Evolutionary conservation across 1,140 invertebrate species (phyloP), one percentile per base, ranked within the genome.

Genomic region (Caenorhabditis inopinata): DNA sequence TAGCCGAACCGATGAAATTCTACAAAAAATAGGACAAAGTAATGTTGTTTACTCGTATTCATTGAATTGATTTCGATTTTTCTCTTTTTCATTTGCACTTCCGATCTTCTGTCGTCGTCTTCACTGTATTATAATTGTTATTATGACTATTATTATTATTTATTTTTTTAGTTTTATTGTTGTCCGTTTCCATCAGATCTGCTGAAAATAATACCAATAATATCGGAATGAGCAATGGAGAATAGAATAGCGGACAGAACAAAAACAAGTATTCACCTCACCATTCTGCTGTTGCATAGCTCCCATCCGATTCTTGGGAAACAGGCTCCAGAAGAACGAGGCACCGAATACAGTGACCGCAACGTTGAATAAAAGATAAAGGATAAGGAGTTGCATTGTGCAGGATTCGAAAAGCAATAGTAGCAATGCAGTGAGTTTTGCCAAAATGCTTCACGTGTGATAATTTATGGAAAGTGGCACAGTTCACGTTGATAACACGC

Each of bases 181-280:
- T 68, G 58, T 68, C 58, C 58, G 38, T 2, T 16, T 21, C 38
- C 23, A 38, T 68, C 58, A 68, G 23, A 68, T 68, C 58, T n/a
- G 58, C 58, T 58, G 29, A 58, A 58, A 58, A 32, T 11, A 25
- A 25, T 6, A 25, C 9, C 11, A 51, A 21, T 51, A 23, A 7
- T n/a, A n/a, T n/a, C n/a, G n/a, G n/a, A n/a, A n/a, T n/a, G n/a
- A n/a, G n/a, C n/a, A n/a, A n/a, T n/a, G n/a, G n/a, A n/a, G n/a
- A n/a, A n/a, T n/a, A n/a, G n/a, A n/a, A n/a, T n/a, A n/a, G n/a
- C n/a, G n/a, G 5, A 42, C 14, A 42, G 38, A 42, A 7, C 32
- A 68, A 68, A 68, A 35, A 68, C n/a, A 18, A 29, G 27, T 68
- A 68, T 68, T 68, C 58, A 68, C 58, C 58, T 68, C 58, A 68